These are phyloP conservation scores for Altica lythri DNA, from an alignment of 2,888 invertebrate genomes.

Conservation along the genomic window DNA sequence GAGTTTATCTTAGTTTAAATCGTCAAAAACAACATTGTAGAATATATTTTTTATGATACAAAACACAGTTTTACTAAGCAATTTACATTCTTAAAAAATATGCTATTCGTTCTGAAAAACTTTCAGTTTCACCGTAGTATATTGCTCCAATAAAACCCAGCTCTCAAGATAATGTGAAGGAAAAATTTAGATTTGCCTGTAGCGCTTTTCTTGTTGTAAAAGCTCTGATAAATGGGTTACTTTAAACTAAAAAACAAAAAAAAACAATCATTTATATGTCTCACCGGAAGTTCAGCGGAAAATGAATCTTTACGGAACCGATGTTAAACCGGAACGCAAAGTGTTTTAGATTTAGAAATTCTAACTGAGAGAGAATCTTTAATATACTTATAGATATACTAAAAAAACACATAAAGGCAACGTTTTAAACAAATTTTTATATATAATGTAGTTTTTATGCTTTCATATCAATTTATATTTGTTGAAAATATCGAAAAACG, in stretches of 20 bases:
- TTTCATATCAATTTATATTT: no score
- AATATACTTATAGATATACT: no score
- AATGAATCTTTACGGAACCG: neutral
- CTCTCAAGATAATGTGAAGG: neutral
- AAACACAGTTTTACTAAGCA: no score
- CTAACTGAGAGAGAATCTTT: no score
- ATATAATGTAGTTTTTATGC: no score
- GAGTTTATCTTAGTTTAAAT: no score
- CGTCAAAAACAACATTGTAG: no score
- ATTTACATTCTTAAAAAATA: constrained; percentile 1
- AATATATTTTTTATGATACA: no score
- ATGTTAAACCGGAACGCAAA: neutral
- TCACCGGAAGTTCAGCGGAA: neutral
- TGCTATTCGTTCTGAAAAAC: neutral
- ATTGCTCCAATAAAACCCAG: neutral
- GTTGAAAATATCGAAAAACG: no score
- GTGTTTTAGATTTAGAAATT: no score
- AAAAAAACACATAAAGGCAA: no score
- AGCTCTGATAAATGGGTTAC: neutral
- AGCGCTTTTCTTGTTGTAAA: neutral
- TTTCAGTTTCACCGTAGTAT: neutral
- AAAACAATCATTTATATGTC: neutral
- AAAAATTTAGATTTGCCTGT: neutral
- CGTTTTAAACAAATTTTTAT: no score
- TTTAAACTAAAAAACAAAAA: neutral